phyloP scores from a whole-genome alignment of 1,140 invertebrate genomes.

The Cyphomyrmex costatus region DNA sequence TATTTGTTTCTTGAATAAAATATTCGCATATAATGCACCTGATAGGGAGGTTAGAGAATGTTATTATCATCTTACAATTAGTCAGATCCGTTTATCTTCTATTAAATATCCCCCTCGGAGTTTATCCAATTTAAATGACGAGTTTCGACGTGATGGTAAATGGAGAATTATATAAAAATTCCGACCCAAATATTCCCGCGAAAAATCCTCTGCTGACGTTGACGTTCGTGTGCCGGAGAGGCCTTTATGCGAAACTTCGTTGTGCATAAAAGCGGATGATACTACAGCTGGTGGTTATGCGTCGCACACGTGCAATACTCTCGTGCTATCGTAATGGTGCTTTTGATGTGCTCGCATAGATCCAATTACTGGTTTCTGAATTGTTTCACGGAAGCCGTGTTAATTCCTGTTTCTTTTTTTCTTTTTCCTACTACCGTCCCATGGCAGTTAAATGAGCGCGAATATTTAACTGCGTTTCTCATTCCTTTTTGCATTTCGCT shows the following conservation, averaged over 20 bases:
- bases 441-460: not conserved
- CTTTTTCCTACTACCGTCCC: not conserved
- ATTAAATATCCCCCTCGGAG: not conserved
- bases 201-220: not conserved
- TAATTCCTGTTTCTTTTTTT: not conserved
- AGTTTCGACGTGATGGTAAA: not conserved
- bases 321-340: constrained; percentile 9
- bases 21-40: not conserved
- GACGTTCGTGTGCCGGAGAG: constrained; percentile 1
- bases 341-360: constrained; percentile 25
- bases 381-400: constrained; percentile 23
- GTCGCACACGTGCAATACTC: not conserved
- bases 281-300: not conserved
- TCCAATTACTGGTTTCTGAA: constrained; percentile 43
- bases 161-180: not conserved
- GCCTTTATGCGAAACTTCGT: constrained; percentile 29
- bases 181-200: constrained; percentile 9
- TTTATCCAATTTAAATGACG: not conserved
- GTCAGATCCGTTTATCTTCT: not conserved
- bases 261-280: constrained; percentile 17
- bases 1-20: not conserved
- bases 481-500: not conserved
- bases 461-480: not conserved
- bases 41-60: not conserved
- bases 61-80: not conserved